phyloP scores from a whole-genome alignment of 2,888 invertebrate genomes.

The Carterocephalus palaemon region DNA sequence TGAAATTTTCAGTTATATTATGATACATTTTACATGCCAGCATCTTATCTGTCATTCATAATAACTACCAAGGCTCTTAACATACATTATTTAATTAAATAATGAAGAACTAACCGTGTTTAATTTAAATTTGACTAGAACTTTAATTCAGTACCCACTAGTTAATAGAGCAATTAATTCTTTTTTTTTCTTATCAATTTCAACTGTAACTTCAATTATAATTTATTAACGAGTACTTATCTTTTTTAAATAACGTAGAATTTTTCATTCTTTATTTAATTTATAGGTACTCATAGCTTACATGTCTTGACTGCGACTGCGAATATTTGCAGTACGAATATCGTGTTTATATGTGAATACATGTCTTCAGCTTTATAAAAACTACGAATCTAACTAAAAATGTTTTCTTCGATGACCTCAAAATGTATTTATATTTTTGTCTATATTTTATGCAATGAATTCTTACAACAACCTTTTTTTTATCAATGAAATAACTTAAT shows the following conservation, averaged over 20 bases:
- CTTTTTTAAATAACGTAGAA: not conserved
- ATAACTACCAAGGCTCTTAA: slow-evolving; percentile 24
- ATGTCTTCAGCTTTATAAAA: too few relatives aligned
- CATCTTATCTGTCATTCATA: slow-evolving; percentile 15
- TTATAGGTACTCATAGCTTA: not conserved
- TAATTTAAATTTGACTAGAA: slow-evolving; percentile 72
- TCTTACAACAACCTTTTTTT: not conserved
- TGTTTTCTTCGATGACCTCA: too few relatives aligned
- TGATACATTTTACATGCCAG: slow-evolving; percentile 20
- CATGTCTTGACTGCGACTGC: too few relatives aligned
- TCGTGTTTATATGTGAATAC: too few relatives aligned
- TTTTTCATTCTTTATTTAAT: not conserved
- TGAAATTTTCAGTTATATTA: slow-evolving; percentile 30
- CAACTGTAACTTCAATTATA: slow-evolving; percentile 4
- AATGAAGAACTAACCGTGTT: slow-evolving; percentile 15
- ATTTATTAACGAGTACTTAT: not conserved
- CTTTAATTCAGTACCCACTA: slow-evolving; percentile 59
- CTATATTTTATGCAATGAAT: too few relatives aligned
- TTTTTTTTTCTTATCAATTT: slow-evolving; percentile 2
- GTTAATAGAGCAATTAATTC: slow-evolving; percentile 28
- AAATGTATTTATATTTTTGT: too few relatives aligned
- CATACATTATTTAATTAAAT: slow-evolving; percentile 27
- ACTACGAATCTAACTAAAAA: too few relatives aligned
- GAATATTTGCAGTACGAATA: too few relatives aligned
- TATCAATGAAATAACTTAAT: not conserved